Evolutionary conservation across 2,888 invertebrate genomes (phyloP), one percentile per base, ranked within the genome.

Genomic region (Drosophila fulvimacula): DNA sequence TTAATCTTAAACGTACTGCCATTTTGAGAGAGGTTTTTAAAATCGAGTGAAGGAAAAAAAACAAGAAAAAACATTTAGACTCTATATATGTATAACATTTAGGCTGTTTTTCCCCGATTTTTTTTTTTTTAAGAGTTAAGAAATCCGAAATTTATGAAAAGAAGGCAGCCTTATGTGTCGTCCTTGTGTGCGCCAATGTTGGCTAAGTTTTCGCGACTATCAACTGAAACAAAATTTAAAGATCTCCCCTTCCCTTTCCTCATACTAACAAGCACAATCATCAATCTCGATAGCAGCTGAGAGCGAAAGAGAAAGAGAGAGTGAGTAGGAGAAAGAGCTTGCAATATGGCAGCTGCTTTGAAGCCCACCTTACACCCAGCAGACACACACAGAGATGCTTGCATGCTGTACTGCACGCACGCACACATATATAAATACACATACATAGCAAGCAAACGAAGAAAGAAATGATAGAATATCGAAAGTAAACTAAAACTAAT

Each of bases 81-180:
- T 85, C 85, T 83, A 80, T 88, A 88, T 71, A 82, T 82, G 82
- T 82, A 80, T 73, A 85, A 82, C 82, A 82, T 82, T 88, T 82
- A 88, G 82, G 88, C 82, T 82, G 86, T 82, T 82, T 19, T 15
- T 4, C 27, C 27, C 27, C 27, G 7, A 7, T n/a, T 17, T 30
- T 17, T 17, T 17, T 46, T 46, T 61, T 68, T 70, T 62, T 74
- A 82, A 72, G 60, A 65, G 71, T 69, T 63, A 68, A 68, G 66
- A 64, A 60, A 65, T 60, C 52, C 64, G 71, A 69, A 79, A 48
- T 61, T 55, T 67, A 48, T 36, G 34, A 30, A 67, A 15, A 30
- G 42, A 19, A 32, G 55, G 65, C 55, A 64, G 19, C 55, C 36
- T 21, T 30, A 34, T 24, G 63, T 56, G 61, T 59, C 66, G 67